Evolutionary conservation across 2,888 invertebrate genomes (phyloP).

Genomic region (Aphodius granarius): DNA sequence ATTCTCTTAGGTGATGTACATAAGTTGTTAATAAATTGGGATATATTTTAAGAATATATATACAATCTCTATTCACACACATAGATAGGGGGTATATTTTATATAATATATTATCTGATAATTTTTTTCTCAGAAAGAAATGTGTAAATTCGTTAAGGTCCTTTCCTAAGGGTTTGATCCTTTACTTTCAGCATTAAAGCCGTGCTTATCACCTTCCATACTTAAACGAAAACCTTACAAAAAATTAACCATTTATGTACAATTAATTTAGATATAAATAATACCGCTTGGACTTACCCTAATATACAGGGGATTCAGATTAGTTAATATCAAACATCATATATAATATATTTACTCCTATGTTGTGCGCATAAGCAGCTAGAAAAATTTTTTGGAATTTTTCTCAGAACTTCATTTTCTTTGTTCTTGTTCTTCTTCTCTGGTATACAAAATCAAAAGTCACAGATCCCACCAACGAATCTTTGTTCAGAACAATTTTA

Average conservation of each 20-base stretch:
- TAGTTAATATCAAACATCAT: neutral
- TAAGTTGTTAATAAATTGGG: neutral
- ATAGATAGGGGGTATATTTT: neutral
- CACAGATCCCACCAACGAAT: no score
- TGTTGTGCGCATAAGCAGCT: neutral
- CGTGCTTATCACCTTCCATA: neutral
- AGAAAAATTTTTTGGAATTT: neutral
- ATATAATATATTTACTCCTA: neutral
- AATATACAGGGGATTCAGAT: neutral
- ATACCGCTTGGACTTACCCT: neutral
- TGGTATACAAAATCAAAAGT: no score
- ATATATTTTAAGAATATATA: slow-evolving; percentile 8
- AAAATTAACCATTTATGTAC: neutral
- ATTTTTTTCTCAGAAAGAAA: slow-evolving; percentile 1
- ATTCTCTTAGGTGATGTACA: neutral
- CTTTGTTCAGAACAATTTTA: no score
- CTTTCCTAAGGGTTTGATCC: neutral
- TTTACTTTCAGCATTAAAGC: neutral
- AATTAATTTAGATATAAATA: neutral
- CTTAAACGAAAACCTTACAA: neutral
- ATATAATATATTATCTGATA: neutral
- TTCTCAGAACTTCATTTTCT: no score
- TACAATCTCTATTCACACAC: slow-evolving; percentile 2
- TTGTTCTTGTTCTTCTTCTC: no score
- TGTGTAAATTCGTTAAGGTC: slow-evolving; percentile 9